phyloP scores from a whole-genome alignment of 1,140 invertebrate genomes.

The Neoseiulus cucumeris region DNA sequence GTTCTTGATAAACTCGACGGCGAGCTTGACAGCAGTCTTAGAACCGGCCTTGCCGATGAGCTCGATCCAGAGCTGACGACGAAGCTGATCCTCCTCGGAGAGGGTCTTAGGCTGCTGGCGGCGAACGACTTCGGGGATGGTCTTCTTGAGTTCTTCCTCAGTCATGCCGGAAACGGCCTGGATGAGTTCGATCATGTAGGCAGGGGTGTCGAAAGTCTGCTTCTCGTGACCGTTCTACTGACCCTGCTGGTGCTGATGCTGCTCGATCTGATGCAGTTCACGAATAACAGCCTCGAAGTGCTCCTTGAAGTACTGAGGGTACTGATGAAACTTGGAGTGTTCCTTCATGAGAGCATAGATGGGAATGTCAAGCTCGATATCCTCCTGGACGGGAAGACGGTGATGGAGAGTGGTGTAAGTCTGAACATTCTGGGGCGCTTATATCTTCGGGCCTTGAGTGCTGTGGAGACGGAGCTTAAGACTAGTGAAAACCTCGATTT shows the following conservation, averaged over 20 bases:
- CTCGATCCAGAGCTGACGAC: conserved; percentile 9
- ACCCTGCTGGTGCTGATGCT: conserved; percentile 6
- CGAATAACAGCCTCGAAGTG: background rate
- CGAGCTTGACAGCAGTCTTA: background rate
- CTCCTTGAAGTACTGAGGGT: background rate
- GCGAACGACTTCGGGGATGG: background rate
- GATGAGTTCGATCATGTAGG: background rate
- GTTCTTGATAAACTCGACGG: conserved; percentile 4
- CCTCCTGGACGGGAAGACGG: background rate
- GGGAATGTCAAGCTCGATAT: background rate
- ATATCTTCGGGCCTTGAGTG: background rate
- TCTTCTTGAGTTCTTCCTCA: background rate
- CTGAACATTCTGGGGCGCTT: background rate
- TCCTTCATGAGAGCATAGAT: background rate
- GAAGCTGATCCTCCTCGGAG: background rate
- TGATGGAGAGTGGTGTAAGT: background rate
- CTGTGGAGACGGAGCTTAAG: background rate
- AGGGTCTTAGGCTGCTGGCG: background rate
- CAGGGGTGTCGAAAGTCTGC: background rate
- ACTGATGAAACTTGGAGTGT: background rate
- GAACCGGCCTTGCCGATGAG: conserved; percentile 7
- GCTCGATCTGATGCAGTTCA: background rate
- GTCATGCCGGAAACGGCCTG: conserved; percentile 7
- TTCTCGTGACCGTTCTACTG: background rate
- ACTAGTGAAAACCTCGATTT: background rate